Evolutionary conservation across 2,113 vertebrate species (phyloP).

Genomic region (Ivindomyrus marchei): DNA sequence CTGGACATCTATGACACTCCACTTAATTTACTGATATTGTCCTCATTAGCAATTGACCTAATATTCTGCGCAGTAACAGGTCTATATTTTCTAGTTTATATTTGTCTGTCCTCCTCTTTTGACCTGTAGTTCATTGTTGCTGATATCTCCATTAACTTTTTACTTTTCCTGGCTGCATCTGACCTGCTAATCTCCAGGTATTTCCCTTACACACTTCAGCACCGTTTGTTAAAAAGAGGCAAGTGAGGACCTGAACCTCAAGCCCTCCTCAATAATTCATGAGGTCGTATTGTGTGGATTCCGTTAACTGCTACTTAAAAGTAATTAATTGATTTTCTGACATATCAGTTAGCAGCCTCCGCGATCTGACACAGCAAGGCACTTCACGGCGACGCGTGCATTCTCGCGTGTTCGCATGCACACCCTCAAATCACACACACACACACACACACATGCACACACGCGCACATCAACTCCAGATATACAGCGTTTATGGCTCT

Average conservation of each 20-base stretch:
- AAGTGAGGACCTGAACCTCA: conserved; percentile 46
- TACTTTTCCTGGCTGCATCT: background rate
- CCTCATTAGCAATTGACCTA: background rate
- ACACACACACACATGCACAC: background rate
- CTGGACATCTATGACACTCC: background rate
- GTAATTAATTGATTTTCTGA: conserved; percentile 99
- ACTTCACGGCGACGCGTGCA: background rate
- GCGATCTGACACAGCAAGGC: conserved; percentile 68
- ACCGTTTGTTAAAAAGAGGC: conserved; percentile 36
- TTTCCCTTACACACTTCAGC: conserved; percentile 21
- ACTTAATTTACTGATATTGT: background rate
- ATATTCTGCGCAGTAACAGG: background rate
- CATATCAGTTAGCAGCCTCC: conserved; percentile 82
- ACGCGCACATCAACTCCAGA: background rate
- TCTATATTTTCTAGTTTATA: background rate
- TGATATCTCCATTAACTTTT: background rate
- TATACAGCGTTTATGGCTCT: background rate
- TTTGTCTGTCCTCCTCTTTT: background rate
- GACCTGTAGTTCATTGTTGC: background rate
- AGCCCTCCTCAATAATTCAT: conserved; percentile 90
- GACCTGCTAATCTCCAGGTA: background rate
- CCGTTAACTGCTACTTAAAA: conserved; percentile 91
- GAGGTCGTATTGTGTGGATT: conserved; percentile 71
- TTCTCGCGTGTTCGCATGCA: background rate
- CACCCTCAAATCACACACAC: conserved; percentile 1